Base-by-base conservation (phyloP, 2,113 vertebrate genomes). In the Acanthisitta chloris region DNA sequence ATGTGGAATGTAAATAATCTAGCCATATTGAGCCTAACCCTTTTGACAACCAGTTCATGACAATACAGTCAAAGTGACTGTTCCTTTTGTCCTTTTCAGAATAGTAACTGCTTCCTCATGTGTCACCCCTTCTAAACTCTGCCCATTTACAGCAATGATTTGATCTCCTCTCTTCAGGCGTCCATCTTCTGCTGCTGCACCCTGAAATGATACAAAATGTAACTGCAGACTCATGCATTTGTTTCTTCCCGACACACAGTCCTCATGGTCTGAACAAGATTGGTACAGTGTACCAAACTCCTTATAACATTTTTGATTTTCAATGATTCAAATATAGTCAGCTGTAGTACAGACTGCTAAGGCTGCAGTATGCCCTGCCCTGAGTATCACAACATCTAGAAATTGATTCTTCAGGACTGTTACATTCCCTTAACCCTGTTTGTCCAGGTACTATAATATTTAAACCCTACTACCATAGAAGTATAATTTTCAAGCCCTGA, bases 61-160 rank as follows among this genome's bases (percentile, higher is more conserved):
- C 12, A 99, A 97, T 86, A 99, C 98, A 71, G 98, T 99, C 77
- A 99, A 97, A 8, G 99, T 99, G 89, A 99, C 99, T 1, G 97
- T 98, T 96, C 99, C 99, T 98, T 99, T 99, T 92, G 99, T 99
- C 95, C 98, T 98, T 96, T 99, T 99, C 88, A 99, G 97, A 96
- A 99, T 99, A 89, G 98, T 98, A 10, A 99, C 99, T 0, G 99
- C 99, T 92, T 99, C 99, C 96, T 99, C 99, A 5, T 99, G 99
- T 28, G 99, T 99, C 33, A 99, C 99, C 5, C 99, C 99, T 91
- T 99, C 99, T 79, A 99, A 98, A 83, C 98, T 99, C 96, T 99
- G 99, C 28, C 98, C 99, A 23, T 99, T 99, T 64, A 99, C 99
- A 6, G 99, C 99, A 89, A 99, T 98, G 80, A 99, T 99, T 96